These are phyloP conservation scores for Thymelicus sylvestris DNA, from an alignment of 2,888 invertebrate species.

Conservation along the genomic window DNA sequence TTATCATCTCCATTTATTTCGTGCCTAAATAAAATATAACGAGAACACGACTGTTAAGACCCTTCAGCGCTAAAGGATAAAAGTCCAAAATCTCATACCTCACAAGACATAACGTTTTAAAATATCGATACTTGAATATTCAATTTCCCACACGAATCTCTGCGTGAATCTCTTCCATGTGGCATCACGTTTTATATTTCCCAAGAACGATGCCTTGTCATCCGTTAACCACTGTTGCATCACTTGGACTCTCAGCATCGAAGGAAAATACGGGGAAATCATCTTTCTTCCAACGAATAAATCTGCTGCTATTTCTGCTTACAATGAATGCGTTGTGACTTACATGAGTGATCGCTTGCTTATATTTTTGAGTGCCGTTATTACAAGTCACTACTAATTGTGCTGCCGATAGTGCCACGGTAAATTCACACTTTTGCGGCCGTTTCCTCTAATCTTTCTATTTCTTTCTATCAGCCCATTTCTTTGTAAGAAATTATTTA, in stretches of 20 bases:
- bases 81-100: background rate
- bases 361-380: too few relatives aligned
- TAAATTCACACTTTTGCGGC: too few relatives aligned
- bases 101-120: background rate
- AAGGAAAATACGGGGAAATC: background rate
- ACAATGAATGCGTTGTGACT: too few relatives aligned
- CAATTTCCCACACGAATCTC: background rate
- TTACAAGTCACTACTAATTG: too few relatives aligned
- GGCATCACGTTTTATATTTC: slow-evolving; percentile 1
- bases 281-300: background rate
- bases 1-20: too few relatives aligned
- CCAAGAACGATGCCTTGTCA: background rate
- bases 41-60: background rate
- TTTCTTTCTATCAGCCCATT: too few relatives aligned
- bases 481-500: too few relatives aligned
- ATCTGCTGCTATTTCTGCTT: background rate
- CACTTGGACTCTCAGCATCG: background rate
- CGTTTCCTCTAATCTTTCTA: too few relatives aligned
- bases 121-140: background rate
- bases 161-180: background rate
- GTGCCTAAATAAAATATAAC: too few relatives aligned
- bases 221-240: background rate
- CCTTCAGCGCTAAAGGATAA: background rate
- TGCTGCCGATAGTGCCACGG: too few relatives aligned
- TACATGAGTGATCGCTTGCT: too few relatives aligned